Base-by-base conservation (phyloP, 64 coral and sea anemone genomes). In the Trachythela sp. region DNA sequence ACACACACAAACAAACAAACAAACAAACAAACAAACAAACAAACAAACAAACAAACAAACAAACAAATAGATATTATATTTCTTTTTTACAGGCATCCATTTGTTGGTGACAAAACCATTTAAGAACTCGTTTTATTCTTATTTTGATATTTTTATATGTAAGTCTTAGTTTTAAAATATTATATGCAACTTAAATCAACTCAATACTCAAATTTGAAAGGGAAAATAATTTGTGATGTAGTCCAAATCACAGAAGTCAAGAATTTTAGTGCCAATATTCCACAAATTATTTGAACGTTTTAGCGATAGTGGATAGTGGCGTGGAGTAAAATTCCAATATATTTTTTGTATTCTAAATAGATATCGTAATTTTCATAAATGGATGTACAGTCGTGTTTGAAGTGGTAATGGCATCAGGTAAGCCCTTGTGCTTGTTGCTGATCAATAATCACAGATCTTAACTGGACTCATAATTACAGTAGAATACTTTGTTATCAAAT, bases 371-470 rank as follows among this genome's bases (percentile, higher is more conserved):
- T 77, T 70, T 90, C 49, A 49, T 77, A 35, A 97, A 97, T 88
- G 95, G 90, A 45, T 92, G 90, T 77, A 86, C 92, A 6, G 72
- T 97, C 77, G 84, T 94, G 24, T 88, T 89, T 26, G 95, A 97
- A 39, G 90, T 97, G 40, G 75, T 97, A 36, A 86, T 83, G 70
- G 49, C 91, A 84, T 94, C 92, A 52, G 92, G 95, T 85, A n/a
- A 27, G 67, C 34, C 40, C 17, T 6, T 43, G 22, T 72, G 4
- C 32, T 88, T 80, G 15, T 22, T 72, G 68, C 17, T 72, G n/a
- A n/a, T n/a, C n/a, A n/a, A n/a, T n/a, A n/a, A n/a, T n/a, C n/a
- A n/a, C n/a, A n/a, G n/a, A n/a, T n/a, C n/a, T n/a, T n/a, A 20
- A 35, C 18, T 80, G 33, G 34, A 36, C 15, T 80, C 20, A 15